A percentile compares a stretch with the other conserved stretches of the same genome.
These are phyloP conservation scores for Archivesica marissinica DNA, from an alignment of 1,140 invertebrate species.

Conservation along the genomic window DNA sequence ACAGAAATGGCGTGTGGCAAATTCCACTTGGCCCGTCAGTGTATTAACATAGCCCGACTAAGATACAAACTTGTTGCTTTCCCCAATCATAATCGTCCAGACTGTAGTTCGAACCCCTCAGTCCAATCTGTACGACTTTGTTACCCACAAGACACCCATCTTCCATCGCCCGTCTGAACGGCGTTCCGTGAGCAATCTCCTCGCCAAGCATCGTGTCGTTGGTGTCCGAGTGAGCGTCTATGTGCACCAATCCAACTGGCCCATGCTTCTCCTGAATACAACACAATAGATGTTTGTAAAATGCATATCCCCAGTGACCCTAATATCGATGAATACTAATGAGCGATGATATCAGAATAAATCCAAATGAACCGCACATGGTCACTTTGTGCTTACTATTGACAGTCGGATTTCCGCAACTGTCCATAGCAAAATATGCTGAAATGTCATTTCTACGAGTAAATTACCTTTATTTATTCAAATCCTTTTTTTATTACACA, in stretches of 20 bases:
- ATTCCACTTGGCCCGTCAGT: no score
- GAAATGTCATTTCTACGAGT: no score
- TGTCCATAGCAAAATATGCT: no score
- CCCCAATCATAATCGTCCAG: conserved; percentile 78
- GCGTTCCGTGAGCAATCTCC: conserved; percentile 83
- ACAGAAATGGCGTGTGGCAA: no score
- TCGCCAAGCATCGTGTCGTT: conserved; percentile 78
- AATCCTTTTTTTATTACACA: no score
- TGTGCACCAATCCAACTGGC: conserved; percentile 82
- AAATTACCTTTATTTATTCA: no score
- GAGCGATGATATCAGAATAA: no score
- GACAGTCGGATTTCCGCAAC: no score
- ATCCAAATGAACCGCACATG: no score
- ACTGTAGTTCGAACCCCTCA: conserved; percentile 78
- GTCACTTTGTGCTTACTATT: no score
- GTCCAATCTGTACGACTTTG: conserved; percentile 83
- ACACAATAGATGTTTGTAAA: background rate
- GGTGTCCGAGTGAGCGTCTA: conserved; percentile 82
- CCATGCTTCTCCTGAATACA: conserved; percentile 81
- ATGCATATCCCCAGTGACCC: background rate
- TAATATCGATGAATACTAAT: no score
- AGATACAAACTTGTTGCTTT: conserved; percentile 71
- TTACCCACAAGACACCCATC: conserved; percentile 82
- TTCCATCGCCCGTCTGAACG: conserved; percentile 82
- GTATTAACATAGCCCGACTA: background rate